Evolutionary conservation across 2,113 vertebrate species (phyloP), one percentile per base, ranked within the genome.

Genomic region (Otocyon megalotis): DNA sequence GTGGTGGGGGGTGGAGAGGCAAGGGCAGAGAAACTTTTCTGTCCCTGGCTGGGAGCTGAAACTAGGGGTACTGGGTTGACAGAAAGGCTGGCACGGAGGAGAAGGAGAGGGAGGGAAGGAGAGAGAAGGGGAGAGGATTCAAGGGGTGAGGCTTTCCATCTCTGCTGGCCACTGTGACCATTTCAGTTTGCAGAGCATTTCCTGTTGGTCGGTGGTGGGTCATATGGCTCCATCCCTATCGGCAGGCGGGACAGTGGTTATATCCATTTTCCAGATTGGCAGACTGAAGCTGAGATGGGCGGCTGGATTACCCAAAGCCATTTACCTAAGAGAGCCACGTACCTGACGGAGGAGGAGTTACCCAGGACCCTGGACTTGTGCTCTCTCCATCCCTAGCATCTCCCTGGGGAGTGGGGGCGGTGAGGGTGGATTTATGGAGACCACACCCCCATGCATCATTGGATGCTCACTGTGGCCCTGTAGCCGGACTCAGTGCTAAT

Each of bases 251-350:
- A 35, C 1, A 13, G 50, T 76, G 48, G 26, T 85, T 48, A 35
- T 62, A 32, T 43, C 43, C 48, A n/a, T 88, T 88, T 94, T 95
- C 54, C 11, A 0, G 17, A 30, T 22, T 16, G 65, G 54, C 67
- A 96, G 65, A 87, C 24, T 37, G 56, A 95, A 90, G 63, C 37
- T 22, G 17, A 48, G 77, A 53, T 35, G 62, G 65, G 56, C 19
- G 30, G 14, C 0, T 2, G 0, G 2, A 8, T 62, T 43, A 4
- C 14, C n/a, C 13, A 48, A 63, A 76, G 14, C n/a, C 7, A 10
- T 19, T 28, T 1, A 28, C 62, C 2, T 22, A 53, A 67, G 26
- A 8, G 2, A 15, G 17, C 43, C 24, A 17, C 24, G 17, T 28
- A 77, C 74, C 74, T 77, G 50, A 30, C 4, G 60, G 72, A 84